Base-by-base conservation (phyloP, 2,888 invertebrate species). In the Biston betularia region DNA sequence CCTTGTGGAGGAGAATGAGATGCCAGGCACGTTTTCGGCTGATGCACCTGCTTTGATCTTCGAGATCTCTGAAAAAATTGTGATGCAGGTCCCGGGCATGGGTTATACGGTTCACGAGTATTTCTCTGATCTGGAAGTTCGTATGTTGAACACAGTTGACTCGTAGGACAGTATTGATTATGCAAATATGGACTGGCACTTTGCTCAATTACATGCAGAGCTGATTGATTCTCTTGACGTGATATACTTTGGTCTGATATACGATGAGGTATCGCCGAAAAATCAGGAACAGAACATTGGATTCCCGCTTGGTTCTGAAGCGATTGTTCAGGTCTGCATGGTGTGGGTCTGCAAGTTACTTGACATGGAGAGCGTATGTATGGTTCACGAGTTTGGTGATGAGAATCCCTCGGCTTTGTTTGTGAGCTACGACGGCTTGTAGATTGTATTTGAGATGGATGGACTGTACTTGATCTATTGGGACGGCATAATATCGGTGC, bases 1-100 rank as follows among this genome's bases (percentile, higher is more conserved):
- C 54, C 33, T 65, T 42, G 10, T 11, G 35, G 0, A 34, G 40
- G 62, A 0, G 59, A 12, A 7, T 34, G 34, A 7, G 49, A 34
- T 33, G 50, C 0, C n/a, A 34, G n/a, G 34, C 63, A 63, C 0
- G 65, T 53, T 6, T 9, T 54, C 14, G 49, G 52, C 35, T 3
- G 48, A 34, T 33, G 63, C 34, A 49, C n/a, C 50, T 24, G 66
- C 24, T 24, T 46, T 15, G 34, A 5, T 38, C 40, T 15, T 55
- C 14, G 42, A 5, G 3, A 14, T 5, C 33, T 33, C 10, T 24
- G 24, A 11, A 11, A 45, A 45, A 45, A n/a, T 48, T 38, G 35
- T 40, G 33, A 2, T n/a, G 42, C 40, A 42, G 56, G n/a, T 9
- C 48, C 57, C 38, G 40, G 55, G 50, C 50, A 45, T 7, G 45